A percentile compares a stretch with the other conserved stretches of the same genome.
These are phyloP conservation scores for Takifugu bimaculatus DNA, from an alignment of 2,113 vertebrate genomes.

Conservation along the genomic window DNA sequence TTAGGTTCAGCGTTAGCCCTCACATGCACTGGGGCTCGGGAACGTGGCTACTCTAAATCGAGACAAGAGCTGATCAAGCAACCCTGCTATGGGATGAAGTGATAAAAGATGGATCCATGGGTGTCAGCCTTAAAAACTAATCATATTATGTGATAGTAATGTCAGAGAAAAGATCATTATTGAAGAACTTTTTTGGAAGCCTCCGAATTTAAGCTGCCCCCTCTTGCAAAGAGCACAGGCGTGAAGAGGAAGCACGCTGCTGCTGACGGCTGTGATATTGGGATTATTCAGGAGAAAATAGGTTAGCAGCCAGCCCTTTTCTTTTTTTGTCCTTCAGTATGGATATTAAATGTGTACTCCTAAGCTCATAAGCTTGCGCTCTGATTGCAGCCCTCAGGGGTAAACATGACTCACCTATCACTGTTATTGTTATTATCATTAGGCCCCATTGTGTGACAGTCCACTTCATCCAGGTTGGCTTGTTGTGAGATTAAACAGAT, in stretches of 20 bases:
- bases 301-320: slow-evolving; percentile 7
- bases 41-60: too few relatives aligned
- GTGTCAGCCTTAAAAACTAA: too few relatives aligned
- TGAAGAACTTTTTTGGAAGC: too few relatives aligned
- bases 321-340: not conserved
- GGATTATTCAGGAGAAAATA: slow-evolving; percentile 32
- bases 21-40: too few relatives aligned
- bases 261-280: slow-evolving; percentile 25
- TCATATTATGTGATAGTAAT: too few relatives aligned
- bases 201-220: too few relatives aligned
- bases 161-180: too few relatives aligned
- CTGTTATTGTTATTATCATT: slow-evolving; percentile 63
- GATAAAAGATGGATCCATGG: too few relatives aligned
- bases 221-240: too few relatives aligned
- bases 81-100: too few relatives aligned
- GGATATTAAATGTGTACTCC: slow-evolving; percentile 40
- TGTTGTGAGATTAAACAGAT: slow-evolving; percentile 62
- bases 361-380: slow-evolving; percentile 38
- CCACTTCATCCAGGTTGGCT: slow-evolving; percentile 62
- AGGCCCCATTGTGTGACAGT: slow-evolving; percentile 46
- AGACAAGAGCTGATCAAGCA: too few relatives aligned
- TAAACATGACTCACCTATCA: slow-evolving; percentile 59
- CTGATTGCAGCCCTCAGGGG: slow-evolving; percentile 36
- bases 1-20: too few relatives aligned
- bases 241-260: slow-evolving; percentile 3